These are phyloP conservation scores for Gymnothorax javanicus DNA, from an alignment of 2,797 vertebrate species.

Conservation along the genomic window DNA sequence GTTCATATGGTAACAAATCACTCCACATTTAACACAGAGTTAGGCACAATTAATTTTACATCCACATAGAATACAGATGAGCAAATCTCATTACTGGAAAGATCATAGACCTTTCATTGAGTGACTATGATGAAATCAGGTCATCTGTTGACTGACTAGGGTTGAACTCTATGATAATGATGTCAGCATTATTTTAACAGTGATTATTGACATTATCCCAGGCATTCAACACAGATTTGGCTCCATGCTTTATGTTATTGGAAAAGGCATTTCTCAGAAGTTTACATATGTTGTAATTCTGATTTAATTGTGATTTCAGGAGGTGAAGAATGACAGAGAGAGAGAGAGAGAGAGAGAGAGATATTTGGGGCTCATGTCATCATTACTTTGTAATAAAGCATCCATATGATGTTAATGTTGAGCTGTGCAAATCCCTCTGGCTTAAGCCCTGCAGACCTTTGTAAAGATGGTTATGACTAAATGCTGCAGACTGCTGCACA, in stretches of 20 bases:
- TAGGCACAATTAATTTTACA: not conserved
- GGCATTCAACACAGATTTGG: not conserved
- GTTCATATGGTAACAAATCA: not conserved
- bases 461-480: conserved; percentile 76
- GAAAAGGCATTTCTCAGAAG: not conserved
- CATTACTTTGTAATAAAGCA: conserved; percentile 80
- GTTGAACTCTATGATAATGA: not conserved
- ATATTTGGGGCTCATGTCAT: conserved; percentile 67
- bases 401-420: conserved; percentile 92
- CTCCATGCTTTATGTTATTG: not conserved
- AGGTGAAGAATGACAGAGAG: not conserved
- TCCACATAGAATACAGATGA: not conserved
- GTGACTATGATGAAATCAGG: not conserved
- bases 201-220: not conserved
- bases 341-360: not conserved
- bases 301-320: not conserved
- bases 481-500: conserved; percentile 80
- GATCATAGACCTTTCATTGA: not conserved
- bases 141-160: not conserved
- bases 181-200: not conserved
- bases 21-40: not conserved
- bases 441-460: conserved; percentile 81
- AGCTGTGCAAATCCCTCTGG: conserved; percentile 87
- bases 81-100: not conserved
- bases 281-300: not conserved